phyloP scores from a whole-genome alignment of 1,140 invertebrate genomes.

The Neodiprion fabricii region DNA sequence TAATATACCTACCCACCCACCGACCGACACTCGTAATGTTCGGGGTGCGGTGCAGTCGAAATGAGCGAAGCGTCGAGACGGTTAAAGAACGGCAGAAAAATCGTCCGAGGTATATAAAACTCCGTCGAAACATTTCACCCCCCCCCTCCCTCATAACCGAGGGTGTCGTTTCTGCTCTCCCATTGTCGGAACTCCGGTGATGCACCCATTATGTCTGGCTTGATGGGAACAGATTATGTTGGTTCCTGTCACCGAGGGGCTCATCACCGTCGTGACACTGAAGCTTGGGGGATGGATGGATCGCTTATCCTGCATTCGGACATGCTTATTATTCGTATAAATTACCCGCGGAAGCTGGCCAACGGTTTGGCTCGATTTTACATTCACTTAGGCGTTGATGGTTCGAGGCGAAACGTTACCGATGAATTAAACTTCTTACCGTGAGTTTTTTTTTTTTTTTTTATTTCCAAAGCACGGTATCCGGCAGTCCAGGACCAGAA shows the following conservation, averaged over 20 bases:
- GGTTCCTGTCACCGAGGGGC: conserved; percentile 59
- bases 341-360: conserved; percentile 28
- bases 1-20: conserved; percentile 44
- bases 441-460: too few species aligned
- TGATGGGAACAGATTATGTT: conserved; percentile 62
- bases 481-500: too few species aligned
- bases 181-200: conserved; percentile 52
- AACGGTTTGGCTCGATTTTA: too few species aligned
- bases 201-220: conserved; percentile 56
- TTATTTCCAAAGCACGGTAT: too few species aligned
- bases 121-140: not conserved
- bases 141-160: not conserved
- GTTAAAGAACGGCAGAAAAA: not conserved
- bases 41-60: not conserved
- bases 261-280: conserved; percentile 57
- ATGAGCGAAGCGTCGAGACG: conserved; percentile 8
- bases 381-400: too few species aligned
- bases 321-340: conserved; percentile 47
- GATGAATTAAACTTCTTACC: too few species aligned
- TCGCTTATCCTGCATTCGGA: conserved; percentile 12
- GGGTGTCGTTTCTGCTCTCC: conserved; percentile 4
- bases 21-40: not conserved
- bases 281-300: conserved; percentile 33
- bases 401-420: too few species aligned
- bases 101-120: not conserved